Evolutionary conservation across 2,888 invertebrate species (phyloP), one percentile per base, ranked within the genome.

Genomic region (Escarpia spicata): DNA sequence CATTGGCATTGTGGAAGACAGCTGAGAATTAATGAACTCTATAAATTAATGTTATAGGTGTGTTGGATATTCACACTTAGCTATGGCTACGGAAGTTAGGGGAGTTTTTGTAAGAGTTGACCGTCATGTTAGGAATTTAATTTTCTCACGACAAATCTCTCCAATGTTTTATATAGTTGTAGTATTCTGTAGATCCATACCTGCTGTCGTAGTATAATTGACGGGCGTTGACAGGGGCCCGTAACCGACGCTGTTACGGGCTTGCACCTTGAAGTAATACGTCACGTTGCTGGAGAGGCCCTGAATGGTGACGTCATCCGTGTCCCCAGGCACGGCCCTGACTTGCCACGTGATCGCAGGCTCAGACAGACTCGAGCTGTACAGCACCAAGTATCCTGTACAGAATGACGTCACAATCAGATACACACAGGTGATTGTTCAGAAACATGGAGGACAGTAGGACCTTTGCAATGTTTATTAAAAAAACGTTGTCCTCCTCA

Each of bases 191-290:
- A 19, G 12, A 10, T 45, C 43, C 19, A 9, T 43, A 44, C 31
- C 75, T n/a, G 75, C 15, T 15, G 92, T n/a, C 19, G 93, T 93
- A 52, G 52, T 94, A 93, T 95, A 95, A 26, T 93, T 92, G 12
- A 98, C 97, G 9, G 98, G 97, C 6, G 97, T 97, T 0, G 98
- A 98, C 96, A 98, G 98, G 0, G 99, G 99, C 0, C 99, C 98
- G 95, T 98, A 97, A 2, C 98, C 99, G 96, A 98, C 98, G 93
- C 97, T 97, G 96, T 98, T 98, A 92, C 98, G 97, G 0, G 99
- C 98, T 96, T 98, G 98, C 94, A 99, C 98, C 96, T 98, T 98
- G 96, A 99, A 98, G 96, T 97, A 98, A 96, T 99, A 99, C 0
- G 97, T 97, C 3, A 98, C 98, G 94, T 98, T 97, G 0, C 98